Evolutionary conservation across 2,888 invertebrate genomes (phyloP).

Genomic region (Augochlorella aurata): DNA sequence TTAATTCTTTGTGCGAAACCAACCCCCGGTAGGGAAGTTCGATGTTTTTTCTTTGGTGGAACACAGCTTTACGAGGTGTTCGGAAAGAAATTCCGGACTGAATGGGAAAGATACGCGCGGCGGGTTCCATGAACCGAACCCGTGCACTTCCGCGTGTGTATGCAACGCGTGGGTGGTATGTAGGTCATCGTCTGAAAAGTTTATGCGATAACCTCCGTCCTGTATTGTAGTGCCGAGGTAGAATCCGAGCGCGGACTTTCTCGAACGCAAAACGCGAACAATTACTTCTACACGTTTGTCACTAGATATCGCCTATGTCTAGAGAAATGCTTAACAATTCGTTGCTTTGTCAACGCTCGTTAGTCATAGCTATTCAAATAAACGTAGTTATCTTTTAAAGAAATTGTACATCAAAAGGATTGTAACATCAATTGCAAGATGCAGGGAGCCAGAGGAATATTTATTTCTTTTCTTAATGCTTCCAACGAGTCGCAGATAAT

Average conservation of each 20-base stretch:
- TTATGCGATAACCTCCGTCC: slow-evolving; percentile 64
- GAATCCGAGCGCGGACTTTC: slow-evolving; percentile 19
- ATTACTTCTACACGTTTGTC: not conserved
- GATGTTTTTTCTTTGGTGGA: not conserved
- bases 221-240: slow-evolving; percentile 36
- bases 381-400: too few species aligned
- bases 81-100: slow-evolving; percentile 21
- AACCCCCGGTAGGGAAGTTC: not conserved
- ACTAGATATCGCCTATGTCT: not conserved
- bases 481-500: too few species aligned
- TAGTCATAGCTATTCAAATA: too few species aligned
- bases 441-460: too few species aligned
- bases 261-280: not conserved
- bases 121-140: slow-evolving; percentile 40
- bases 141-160: slow-evolving; percentile 43
- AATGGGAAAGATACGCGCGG: slow-evolving; percentile 53
- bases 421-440: too few species aligned
- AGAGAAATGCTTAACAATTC: too few species aligned
- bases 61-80: not conserved
- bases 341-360: too few species aligned
- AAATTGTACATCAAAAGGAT: too few species aligned
- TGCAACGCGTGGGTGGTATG: slow-evolving; percentile 54
- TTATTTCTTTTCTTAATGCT: too few species aligned
- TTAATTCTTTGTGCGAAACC: slow-evolving; percentile 5
- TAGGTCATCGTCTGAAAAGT: slow-evolving; percentile 72